Percentiles rank a stretch among this genome's conserved stretches.
phyloP scores from a whole-genome alignment of 2,113 vertebrate genomes.

The Alligator mississippiensis region DNA sequence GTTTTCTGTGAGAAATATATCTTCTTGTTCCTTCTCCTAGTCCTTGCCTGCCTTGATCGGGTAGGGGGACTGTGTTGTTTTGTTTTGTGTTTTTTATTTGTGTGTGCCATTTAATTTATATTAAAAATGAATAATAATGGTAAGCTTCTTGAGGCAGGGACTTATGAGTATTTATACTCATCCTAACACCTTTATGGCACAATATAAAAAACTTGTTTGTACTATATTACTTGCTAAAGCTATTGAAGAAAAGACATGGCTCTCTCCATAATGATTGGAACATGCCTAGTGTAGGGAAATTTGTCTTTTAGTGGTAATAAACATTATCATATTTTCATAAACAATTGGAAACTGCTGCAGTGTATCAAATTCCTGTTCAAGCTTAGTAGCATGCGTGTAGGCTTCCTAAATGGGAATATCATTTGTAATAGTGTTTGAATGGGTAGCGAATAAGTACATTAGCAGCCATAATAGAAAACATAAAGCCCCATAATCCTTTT shows the following conservation, averaged over 20 bases:
- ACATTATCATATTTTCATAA: conserved; percentile 2
- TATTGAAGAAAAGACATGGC: neutral
- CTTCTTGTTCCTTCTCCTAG: neutral
- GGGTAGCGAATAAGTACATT: neutral
- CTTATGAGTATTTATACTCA: neutral
- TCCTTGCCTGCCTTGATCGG: neutral
- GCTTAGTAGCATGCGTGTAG: neutral
- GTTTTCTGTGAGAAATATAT: neutral
- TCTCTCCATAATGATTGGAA: neutral
- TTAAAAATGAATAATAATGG: neutral
- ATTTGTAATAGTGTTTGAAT: neutral
- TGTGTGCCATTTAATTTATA: neutral
- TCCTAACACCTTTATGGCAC: neutral
- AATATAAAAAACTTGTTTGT: neutral
- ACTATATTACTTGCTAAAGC: neutral
- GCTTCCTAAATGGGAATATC: neutral
- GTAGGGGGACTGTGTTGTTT: neutral
- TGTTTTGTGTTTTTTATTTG: neutral
- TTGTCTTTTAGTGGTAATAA: neutral
- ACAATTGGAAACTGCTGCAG: neutral
- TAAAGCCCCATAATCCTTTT: neutral
- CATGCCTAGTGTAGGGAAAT: neutral
- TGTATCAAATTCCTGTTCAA: neutral
- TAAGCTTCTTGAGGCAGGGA: neutral
- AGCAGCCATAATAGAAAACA: neutral